Conservation (phyloP, 2,888 invertebrate genomes). For the Ichneumoninae sp. region DNA sequence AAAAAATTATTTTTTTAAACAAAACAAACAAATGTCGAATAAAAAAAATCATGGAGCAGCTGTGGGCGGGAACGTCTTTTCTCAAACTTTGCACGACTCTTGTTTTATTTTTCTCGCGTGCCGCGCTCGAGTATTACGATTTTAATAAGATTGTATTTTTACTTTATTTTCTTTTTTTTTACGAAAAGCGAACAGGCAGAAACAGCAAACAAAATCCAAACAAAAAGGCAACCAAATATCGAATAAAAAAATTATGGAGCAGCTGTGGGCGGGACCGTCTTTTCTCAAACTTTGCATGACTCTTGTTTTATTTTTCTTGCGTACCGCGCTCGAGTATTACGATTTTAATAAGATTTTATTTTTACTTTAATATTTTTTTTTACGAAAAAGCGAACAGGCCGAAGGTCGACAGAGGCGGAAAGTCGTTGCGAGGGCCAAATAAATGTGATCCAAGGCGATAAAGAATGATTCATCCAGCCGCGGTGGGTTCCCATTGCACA, state of each 20-base stretch:
- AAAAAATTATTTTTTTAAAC: neutral
- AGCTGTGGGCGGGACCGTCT: neutral
- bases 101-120: neutral
- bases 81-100: neutral
- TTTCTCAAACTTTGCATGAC: neutral
- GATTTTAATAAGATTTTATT: neutral
- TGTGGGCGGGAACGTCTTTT: neutral
- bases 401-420: neutral
- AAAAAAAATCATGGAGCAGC: too few relatives aligned
- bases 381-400: neutral
- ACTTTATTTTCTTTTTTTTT: too few relatives aligned
- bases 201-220: too few relatives aligned
- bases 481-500: neutral
- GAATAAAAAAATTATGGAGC: too few relatives aligned
- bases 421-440: neutral
- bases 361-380: neutral
- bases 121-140: neutral
- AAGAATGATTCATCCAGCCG: constrained; percentile 28
- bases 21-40: neutral
- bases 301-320: neutral
- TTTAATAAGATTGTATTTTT: constrained; percentile 1
- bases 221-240: neutral
- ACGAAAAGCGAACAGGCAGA: neutral
- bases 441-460: constrained; percentile 22
- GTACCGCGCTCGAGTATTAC: neutral